Base-by-base conservation (phyloP, 2,113 vertebrate species). In the Tragelaphus buxtoni region DNA sequence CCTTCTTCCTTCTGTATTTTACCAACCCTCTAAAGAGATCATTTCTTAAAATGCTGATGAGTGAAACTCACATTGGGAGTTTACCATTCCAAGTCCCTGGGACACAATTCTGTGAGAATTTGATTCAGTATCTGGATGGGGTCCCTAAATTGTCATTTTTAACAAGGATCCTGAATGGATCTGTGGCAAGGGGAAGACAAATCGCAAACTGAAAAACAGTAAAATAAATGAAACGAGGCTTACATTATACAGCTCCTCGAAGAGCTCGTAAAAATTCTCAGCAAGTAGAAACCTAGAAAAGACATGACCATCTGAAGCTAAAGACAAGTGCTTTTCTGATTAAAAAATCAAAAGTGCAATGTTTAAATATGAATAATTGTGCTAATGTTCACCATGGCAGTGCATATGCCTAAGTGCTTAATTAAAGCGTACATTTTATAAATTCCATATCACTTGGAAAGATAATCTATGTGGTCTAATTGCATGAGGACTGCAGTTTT, bases 381-480 rank as follows among this genome's bases (percentile, higher is more conserved):
- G 89, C 92, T 90, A 61, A 88, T 61, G 26, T 2, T 17, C 9
- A 28, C 61, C 65, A 39, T 63, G 20, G 5, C 60, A 76, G 91
- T 95, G 20, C 35, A 55, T 26, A 90, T 65, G 53, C 60, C 39
- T 95, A 94, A 94, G 58, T 6, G 0, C 53, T 84, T 98, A 1
- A 85, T 97, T 97, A 95, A 95, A 90, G 93, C 28, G 9, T 0
- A 16, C 32, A 94, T 97, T 96, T 97, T 93, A 88, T 86, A 0
- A 0, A 58, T 80, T 22, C 82, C 61, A 8, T 10, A 35, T 18
- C 90, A 42, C 47, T 95, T 92, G 94, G 85, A 24, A 42, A 56
- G 39, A 79, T 47, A 94, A 96, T 97, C 98, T 97, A 86, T 92
- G 79, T n/a, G 47, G 88, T 86, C 53, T 96, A 96, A 97, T 97